phyloP scores from a whole-genome alignment of 2,113 vertebrate genomes.

The Junco hyemalis region DNA sequence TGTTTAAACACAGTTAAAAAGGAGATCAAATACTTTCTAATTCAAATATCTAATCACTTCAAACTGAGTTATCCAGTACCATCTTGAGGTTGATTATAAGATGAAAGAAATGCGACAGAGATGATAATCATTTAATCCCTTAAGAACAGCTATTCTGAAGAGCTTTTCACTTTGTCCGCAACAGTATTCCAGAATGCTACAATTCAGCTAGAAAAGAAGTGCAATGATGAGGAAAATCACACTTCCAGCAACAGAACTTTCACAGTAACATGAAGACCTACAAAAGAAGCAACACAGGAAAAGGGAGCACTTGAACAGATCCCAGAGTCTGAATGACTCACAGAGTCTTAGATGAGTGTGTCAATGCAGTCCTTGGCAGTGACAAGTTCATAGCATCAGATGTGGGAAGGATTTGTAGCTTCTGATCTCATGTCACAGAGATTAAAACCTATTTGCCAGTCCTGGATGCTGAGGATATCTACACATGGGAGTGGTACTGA shows the following conservation, averaged over 20 bases:
- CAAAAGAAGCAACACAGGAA: conserved; percentile 41
- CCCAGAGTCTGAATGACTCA: not conserved
- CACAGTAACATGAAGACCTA: conserved; percentile 1
- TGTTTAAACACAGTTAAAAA: conserved; percentile 28
- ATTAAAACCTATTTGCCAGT: not conserved
- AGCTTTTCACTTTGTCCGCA: conserved; percentile 70
- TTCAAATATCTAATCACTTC: conserved; percentile 78
- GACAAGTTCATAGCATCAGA: not conserved
- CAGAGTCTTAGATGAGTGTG: not conserved
- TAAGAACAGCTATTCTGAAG: conserved; percentile 76
- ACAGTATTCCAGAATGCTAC: conserved; percentile 52
- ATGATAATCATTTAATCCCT: conserved; percentile 83
- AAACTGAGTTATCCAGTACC: conserved; percentile 71
- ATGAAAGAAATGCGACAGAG: conserved; percentile 75
- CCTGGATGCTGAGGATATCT: not conserved
- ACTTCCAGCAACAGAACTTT: conserved; percentile 63
- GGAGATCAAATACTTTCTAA: conserved; percentile 69
- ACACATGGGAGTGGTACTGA: not conserved
- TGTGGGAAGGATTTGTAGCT: conserved; percentile 19
- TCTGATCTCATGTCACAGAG: not conserved
- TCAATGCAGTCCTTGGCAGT: not conserved
- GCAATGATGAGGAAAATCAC: conserved; percentile 64
- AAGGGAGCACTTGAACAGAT: conserved; percentile 38
- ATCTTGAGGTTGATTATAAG: conserved; percentile 84
- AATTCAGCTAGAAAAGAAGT: conserved; percentile 57